Evolutionary conservation across 92 coral and sea anemone species (phyloP).

Genomic region (Hydrozoanthus gracilis): DNA sequence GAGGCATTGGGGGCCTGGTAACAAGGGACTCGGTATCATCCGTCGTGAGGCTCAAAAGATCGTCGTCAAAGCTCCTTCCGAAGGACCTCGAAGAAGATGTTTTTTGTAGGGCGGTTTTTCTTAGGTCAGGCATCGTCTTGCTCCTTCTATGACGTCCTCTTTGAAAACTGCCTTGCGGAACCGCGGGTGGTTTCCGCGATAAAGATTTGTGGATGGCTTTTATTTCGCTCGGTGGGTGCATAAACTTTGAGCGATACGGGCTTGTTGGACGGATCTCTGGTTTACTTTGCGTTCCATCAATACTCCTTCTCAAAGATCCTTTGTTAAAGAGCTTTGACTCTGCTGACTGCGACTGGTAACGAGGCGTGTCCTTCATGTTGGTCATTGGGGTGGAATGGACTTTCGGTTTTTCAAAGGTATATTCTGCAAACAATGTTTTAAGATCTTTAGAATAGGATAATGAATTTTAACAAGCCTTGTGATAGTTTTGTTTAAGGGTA

Average conservation of each 20-base stretch:
- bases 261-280: neutral
- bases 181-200: conserved; percentile 30
- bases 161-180: neutral
- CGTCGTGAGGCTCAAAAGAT: conserved; percentile 73
- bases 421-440: neutral
- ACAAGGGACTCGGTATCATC: conserved; percentile 87
- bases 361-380: neutral
- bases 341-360: conserved; percentile 23
- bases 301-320: neutral
- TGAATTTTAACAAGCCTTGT: too few species aligned
- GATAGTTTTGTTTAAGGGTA: too few species aligned
- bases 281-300: neutral
- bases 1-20: conserved; percentile 93
- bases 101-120: conserved; percentile 61
- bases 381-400: conserved; percentile 42
- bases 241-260: conserved; percentile 49
- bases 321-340: conserved; percentile 15
- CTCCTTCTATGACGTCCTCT: conserved; percentile 68
- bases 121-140: conserved; percentile 83
- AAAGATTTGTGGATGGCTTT: conserved; percentile 6
- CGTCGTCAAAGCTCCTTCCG: conserved; percentile 81
- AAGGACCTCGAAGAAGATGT: conserved; percentile 44
- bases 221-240: conserved; percentile 32
- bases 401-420: conserved; percentile 25
- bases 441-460: too few species aligned